Percentiles rank a stretch among this genome's conserved stretches.
Evolutionary conservation across 2,888 invertebrate species (phyloP).

Genomic region (Brenthis daphne): DNA sequence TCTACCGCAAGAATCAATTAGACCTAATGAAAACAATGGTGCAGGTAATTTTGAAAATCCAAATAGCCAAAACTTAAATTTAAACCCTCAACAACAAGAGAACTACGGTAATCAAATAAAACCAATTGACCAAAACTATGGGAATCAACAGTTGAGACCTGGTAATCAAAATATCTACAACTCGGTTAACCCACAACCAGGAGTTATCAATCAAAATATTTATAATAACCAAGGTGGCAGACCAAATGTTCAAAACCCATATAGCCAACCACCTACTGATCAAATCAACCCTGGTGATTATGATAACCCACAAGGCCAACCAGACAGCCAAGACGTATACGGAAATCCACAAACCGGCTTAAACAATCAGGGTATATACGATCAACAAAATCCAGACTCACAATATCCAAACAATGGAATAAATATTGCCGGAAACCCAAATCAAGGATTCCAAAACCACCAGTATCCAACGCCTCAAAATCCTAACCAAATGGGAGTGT

Average conservation of each 20-base stretch:
- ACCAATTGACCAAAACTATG: slow-evolving; percentile 23
- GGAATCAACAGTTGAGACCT: slow-evolving; percentile 21
- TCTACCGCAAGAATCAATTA: slow-evolving; percentile 20
- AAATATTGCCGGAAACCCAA: neutral
- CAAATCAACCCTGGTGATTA: neutral
- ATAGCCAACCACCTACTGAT: slow-evolving; percentile 2
- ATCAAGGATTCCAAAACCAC: too few species aligned
- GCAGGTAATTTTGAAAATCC: slow-evolving; percentile 18
- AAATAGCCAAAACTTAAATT: slow-evolving; percentile 27
- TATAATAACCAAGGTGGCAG: slow-evolving; percentile 1
- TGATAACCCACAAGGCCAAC: neutral
- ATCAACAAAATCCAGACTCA: slow-evolving; percentile 10
- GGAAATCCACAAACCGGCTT: slow-evolving; percentile 23
- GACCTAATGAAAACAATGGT: slow-evolving; percentile 18
- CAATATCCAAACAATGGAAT: slow-evolving; percentile 3
- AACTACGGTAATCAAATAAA: slow-evolving; percentile 16
- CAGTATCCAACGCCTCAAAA: neutral
- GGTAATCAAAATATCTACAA: slow-evolving; percentile 8
- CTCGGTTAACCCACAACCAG: neutral
- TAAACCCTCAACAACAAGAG: slow-evolving; percentile 14
- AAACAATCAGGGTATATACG: slow-evolving; percentile 14
- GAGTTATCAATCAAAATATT: slow-evolving; percentile 9
- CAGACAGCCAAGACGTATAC: slow-evolving; percentile 8
- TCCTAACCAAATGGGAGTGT: slow-evolving; percentile 5
- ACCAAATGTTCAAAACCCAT: neutral